Conservation (phyloP, 2,797 vertebrate genomes). For the Mionectes olivaceus region DNA sequence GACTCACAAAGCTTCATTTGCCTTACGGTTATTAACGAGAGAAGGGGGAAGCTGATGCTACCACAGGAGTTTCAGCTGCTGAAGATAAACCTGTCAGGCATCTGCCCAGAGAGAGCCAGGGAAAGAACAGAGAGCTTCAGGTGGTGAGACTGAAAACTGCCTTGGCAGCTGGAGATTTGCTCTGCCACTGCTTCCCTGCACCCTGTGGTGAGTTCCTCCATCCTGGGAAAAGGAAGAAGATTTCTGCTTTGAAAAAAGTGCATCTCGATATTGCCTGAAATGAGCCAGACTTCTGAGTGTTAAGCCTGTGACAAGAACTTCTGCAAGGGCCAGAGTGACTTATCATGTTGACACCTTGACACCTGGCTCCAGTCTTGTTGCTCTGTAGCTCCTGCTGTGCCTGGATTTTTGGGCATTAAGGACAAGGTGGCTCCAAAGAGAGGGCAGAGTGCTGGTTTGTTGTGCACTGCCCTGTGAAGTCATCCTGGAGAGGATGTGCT, state of each 20-base stretch:
- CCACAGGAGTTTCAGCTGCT: background rate
- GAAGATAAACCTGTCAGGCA: background rate
- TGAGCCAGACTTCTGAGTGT: background rate
- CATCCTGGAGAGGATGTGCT: background rate
- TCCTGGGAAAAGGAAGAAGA: background rate
- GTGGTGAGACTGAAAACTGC: background rate
- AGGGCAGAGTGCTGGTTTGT: background rate
- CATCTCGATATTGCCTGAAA: background rate
- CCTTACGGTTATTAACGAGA: background rate
- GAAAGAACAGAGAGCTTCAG: background rate
- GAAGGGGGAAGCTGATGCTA: background rate
- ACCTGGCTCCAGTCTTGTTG: background rate
- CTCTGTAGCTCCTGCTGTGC: background rate
- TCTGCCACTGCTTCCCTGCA: background rate
- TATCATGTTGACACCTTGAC: background rate
- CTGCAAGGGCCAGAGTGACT: background rate
- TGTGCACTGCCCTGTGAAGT: background rate
- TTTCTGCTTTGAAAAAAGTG: background rate
- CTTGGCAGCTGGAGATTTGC: background rate
- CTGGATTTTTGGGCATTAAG: background rate
- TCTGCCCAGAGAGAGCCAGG: background rate
- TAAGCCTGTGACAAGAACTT: background rate
- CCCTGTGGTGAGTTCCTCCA: fast-evolving
- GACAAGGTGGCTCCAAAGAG: background rate
- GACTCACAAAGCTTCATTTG: background rate